phyloP scores from a whole-genome alignment of 1,140 invertebrate species.

The Condylostylus longicornis region DNA sequence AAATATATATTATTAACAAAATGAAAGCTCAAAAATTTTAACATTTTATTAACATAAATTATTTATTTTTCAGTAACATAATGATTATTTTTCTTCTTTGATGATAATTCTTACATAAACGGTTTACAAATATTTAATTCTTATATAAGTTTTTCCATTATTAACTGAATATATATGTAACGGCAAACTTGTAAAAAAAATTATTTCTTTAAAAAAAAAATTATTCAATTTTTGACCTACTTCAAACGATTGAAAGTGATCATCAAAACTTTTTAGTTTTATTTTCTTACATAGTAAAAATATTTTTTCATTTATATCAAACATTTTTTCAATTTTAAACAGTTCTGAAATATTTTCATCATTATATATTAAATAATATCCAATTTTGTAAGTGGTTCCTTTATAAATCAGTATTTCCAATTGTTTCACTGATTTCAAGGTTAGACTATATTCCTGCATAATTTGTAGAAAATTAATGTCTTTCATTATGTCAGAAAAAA shows the following conservation, averaged over 20 bases:
- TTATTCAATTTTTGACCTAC: slow-evolving; percentile 1
- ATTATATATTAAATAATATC: slow-evolving; percentile 1
- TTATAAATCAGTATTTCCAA: not conserved
- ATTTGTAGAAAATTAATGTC: not conserved
- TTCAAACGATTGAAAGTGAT: slow-evolving; percentile 5
- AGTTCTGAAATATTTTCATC: not conserved
- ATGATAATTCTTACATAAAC: too few relatives aligned
- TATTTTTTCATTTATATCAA: slow-evolving; percentile 1
- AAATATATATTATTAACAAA: too few relatives aligned
- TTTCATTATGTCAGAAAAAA: not conserved
- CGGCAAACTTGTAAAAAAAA: slow-evolving; percentile 1
- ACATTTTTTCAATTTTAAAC: slow-evolving; percentile 2
- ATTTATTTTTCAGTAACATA: too few relatives aligned
- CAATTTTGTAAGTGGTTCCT: not conserved
- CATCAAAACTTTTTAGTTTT: not conserved
- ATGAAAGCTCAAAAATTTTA: too few relatives aligned
- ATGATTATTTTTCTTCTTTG: too few relatives aligned
- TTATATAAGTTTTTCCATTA: too few relatives aligned
- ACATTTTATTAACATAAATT: too few relatives aligned
- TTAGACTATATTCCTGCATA: not conserved
- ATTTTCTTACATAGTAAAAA: slow-evolving; percentile 4
- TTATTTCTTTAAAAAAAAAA: not conserved
- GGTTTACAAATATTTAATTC: too few relatives aligned
- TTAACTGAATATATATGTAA: too few relatives aligned
- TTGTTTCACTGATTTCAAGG: not conserved